Conservation (phyloP, 2,888 invertebrate genomes). For the Parnassius smintheus region DNA sequence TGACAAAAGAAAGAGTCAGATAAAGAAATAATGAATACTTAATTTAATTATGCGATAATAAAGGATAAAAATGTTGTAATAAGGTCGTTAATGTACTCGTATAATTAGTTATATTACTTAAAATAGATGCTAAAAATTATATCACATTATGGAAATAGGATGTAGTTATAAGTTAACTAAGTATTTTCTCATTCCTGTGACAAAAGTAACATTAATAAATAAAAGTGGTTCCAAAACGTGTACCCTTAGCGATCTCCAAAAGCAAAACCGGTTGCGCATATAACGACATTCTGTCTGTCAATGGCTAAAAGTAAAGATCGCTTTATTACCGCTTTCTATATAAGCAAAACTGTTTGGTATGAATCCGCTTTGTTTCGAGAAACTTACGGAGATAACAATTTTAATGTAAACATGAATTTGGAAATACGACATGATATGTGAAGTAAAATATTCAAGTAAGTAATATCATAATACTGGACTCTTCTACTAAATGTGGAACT, state of each 20-base stretch:
- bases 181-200: neutral
- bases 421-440: slow-evolving; percentile 8
- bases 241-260: slow-evolving; percentile 18
- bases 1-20: too few relatives aligned
- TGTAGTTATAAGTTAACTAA: too few relatives aligned
- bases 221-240: neutral
- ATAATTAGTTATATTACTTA: too few relatives aligned
- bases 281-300: slow-evolving; percentile 26
- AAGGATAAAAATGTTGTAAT: too few relatives aligned
- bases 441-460: neutral
- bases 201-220: neutral
- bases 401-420: slow-evolving; percentile 25
- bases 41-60: too few relatives aligned
- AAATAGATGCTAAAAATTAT: too few relatives aligned
- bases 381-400: slow-evolving; percentile 21
- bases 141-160: too few relatives aligned
- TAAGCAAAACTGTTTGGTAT: slow-evolving; percentile 30
- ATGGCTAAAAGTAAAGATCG: slow-evolving; percentile 28
- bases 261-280: slow-evolving; percentile 15
- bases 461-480: too few relatives aligned
- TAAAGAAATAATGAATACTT: too few relatives aligned
- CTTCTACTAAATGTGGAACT: too few relatives aligned
- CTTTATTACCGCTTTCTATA: slow-evolving; percentile 35
- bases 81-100: too few relatives aligned
- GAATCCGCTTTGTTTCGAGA: slow-evolving; percentile 25